Percentiles rank a stretch among this genome's conserved stretches.
phyloP scores from a whole-genome alignment of 1,140 invertebrate genomes.

The Apis florea region DNA sequence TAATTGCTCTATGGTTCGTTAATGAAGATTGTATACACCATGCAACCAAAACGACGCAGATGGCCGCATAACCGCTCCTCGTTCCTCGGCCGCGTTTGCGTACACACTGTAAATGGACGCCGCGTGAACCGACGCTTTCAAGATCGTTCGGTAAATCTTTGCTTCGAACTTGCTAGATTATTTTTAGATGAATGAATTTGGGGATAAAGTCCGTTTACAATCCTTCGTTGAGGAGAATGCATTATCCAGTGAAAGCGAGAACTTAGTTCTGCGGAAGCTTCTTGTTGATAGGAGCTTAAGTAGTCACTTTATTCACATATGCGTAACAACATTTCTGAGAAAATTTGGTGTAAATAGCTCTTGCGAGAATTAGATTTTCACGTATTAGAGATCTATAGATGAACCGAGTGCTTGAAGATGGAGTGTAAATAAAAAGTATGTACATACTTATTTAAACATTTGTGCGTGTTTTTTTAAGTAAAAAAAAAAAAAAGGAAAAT shows the following conservation, averaged over 20 bases:
- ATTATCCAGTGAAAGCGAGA: not conserved
- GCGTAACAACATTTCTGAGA: too few relatives aligned
- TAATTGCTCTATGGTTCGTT: conserved; percentile 30
- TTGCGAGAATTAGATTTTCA: too few relatives aligned
- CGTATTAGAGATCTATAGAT: too few relatives aligned
- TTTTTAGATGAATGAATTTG: conserved; percentile 18
- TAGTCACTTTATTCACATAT: not conserved
- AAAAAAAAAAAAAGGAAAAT: too few relatives aligned
- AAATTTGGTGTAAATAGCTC: too few relatives aligned
- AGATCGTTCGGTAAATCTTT: conserved; percentile 2
- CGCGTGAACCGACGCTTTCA: not conserved
- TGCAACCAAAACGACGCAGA: not conserved
- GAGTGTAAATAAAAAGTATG: too few relatives aligned
- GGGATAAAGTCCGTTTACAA: too few relatives aligned
- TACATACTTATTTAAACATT: too few relatives aligned
- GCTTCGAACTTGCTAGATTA: not conserved
- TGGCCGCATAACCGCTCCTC: not conserved
- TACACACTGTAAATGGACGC: not conserved
- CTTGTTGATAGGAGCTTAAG: not conserved
- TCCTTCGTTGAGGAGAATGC: not conserved
- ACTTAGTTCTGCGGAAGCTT: not conserved
- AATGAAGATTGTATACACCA: conserved; percentile 9
- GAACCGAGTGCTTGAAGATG: too few relatives aligned
- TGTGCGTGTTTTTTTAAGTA: too few relatives aligned
- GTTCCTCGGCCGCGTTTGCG: too few relatives aligned